Conservation (phyloP, 2,797 vertebrate genomes). For the Myotis findleyi region DNA sequence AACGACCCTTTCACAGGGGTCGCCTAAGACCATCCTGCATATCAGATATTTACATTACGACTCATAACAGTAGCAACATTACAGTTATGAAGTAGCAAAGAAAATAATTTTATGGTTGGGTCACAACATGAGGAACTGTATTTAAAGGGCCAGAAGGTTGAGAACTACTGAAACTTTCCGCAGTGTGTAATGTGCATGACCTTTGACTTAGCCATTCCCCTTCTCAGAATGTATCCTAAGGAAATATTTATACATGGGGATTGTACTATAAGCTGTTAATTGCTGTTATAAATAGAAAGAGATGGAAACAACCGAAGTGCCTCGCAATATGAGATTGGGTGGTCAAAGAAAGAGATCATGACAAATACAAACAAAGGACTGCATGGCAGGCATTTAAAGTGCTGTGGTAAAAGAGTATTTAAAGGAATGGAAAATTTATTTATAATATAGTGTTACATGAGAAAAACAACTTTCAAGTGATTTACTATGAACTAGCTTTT, state of each 20-base stretch:
- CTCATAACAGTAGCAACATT: too few species aligned
- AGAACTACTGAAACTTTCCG: not conserved
- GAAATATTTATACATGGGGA: not conserved
- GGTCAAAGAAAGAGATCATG: not conserved
- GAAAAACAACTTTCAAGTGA: not conserved
- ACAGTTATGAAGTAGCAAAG: too few species aligned
- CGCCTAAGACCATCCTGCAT: too few species aligned
- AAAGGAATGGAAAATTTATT: not conserved
- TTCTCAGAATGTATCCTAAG: not conserved
- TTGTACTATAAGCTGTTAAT: not conserved
- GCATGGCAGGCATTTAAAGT: not conserved
- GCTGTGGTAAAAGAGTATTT: not conserved
- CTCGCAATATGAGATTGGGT: not conserved
- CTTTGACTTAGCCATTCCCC: not conserved
- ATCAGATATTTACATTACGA: too few species aligned
- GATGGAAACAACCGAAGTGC: not conserved
- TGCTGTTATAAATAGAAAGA: constrained; percentile 10
- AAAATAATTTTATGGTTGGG: too few species aligned
- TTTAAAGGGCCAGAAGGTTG: too few species aligned
- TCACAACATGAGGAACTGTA: too few species aligned
- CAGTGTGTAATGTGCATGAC: not conserved
- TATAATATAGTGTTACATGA: not conserved
- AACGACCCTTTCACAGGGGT: too few species aligned
- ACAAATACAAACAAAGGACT: not conserved
- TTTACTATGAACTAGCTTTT: constrained; percentile 7